Base-by-base conservation (phyloP, 2,797 vertebrate genomes). In the Odontamblyopus lacepedii region DNA sequence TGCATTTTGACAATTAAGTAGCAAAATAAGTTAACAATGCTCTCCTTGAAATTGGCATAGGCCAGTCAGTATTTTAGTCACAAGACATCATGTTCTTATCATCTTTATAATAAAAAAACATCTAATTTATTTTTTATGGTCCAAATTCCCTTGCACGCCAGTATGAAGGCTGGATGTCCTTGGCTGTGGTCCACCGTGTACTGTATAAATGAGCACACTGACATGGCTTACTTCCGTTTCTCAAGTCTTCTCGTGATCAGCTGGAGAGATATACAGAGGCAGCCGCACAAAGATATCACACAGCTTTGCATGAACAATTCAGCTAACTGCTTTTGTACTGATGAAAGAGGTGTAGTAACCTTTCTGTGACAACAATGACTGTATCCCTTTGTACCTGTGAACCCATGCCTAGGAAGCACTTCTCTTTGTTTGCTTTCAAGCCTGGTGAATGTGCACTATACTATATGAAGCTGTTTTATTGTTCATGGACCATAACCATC, bases 171-270 rank as follows among this genome's bases (percentile, higher is more conserved):
- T 86, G 73, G 84, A 85, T 86, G 81, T 88, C 83, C 80, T 91
- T 92, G 91, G 90, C 89, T 79, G 76, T 79, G 78, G 82, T 91
- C 85, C 86, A 87, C 75, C 66, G 72, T 76, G 85, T 86, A 78
- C 79, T 83, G 83, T 83, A 78, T 83, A 86, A 92, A 90, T 79
- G 83, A 88, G 92, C 71, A 84, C 89, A 80, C 79, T 74, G 73
- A 84, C 77, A 89, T 69, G 81, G 81, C 90, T 90, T 91, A 90
- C 85, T 92, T 93, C 83, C 83, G 72, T 84, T 89, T 90, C 82
- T 88, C 87, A 79, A 81, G 73, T 74, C 71, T 78, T 87, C 73
- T 76, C 66, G 72, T 56, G 65, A 84, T 67, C 69, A 78, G 73
- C 77, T 74, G 67, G 68, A 80, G 75, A 19, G 30, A 63, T 6